These are phyloP conservation scores for Eulacestoma nigropectus DNA, from an alignment of 2,113 vertebrate genomes.

Conservation along the genomic window DNA sequence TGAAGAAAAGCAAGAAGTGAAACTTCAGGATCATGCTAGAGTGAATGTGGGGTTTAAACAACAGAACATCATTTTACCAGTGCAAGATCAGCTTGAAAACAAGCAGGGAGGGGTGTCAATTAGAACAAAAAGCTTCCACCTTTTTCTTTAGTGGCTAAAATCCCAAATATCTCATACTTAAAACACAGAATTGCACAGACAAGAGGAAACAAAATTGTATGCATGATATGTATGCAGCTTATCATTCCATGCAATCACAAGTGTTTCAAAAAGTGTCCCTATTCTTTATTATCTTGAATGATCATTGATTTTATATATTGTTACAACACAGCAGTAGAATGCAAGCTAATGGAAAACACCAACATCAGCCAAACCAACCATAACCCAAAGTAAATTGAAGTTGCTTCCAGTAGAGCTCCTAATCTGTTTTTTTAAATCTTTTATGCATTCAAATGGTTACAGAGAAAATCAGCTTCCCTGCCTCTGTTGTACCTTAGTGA, in stretches of 20 bases:
- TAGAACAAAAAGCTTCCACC: not conserved
- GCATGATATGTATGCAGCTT: not conserved
- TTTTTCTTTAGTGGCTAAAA: not conserved
- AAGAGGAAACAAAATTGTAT: not conserved
- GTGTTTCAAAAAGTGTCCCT: not conserved
- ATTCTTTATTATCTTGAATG: not conserved
- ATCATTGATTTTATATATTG: not conserved
- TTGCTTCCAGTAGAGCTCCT: not conserved
- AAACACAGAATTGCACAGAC: not conserved
- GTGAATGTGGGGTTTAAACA: not conserved
- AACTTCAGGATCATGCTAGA: not conserved
- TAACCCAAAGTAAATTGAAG: conserved; percentile 26
- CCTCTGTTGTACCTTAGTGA: conserved; percentile 43
- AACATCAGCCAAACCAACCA: not conserved
- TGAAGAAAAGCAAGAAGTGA: not conserved
- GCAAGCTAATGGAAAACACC: conserved; percentile 6
- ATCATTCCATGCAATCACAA: not conserved
- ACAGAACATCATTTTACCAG: not conserved
- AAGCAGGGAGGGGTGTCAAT: not conserved
- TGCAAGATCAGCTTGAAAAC: not conserved
- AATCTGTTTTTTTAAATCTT: conserved; percentile 16
- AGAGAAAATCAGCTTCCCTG: conserved; percentile 6
- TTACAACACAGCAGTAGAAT: not conserved
- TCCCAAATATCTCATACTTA: not conserved
- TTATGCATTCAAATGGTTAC: conserved; percentile 12